Conservation (phyloP, 35 echinoderm and acorn worm genomes). For the Eucidaris tribuloides region DNA sequence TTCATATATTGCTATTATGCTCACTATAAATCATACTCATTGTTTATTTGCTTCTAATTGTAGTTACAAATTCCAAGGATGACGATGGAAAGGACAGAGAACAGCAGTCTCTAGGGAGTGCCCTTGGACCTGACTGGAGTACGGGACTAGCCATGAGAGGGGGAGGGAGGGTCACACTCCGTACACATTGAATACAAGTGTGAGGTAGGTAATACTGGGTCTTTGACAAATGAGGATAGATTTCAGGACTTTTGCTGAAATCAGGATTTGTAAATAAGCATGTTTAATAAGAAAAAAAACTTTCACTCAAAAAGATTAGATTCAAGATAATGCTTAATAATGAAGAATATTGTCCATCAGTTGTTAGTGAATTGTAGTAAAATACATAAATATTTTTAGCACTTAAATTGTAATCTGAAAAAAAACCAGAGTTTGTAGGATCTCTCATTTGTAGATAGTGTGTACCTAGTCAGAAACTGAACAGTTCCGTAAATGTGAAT, state of each 20-base stretch:
- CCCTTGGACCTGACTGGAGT: conserved; percentile 96
- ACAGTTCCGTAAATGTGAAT: too few relatives aligned
- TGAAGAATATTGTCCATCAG: too few relatives aligned
- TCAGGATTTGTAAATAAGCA: not conserved
- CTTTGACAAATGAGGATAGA: not conserved
- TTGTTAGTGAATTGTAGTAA: too few relatives aligned
- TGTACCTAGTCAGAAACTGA: too few relatives aligned
- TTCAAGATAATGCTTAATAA: too few relatives aligned
- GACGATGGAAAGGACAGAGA: not conserved
- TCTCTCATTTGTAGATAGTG: too few relatives aligned
- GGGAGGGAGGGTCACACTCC: conserved; percentile 30
- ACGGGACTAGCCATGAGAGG: conserved; percentile 78
- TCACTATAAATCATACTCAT: too few relatives aligned
- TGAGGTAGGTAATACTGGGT: conserved; percentile 52
- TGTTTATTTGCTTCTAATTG: not conserved
- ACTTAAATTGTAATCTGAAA: too few relatives aligned
- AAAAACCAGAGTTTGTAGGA: too few relatives aligned
- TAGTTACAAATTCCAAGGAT: not conserved
- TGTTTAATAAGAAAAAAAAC: not conserved
- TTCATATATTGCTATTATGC: too few relatives aligned
- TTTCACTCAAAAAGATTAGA: too few relatives aligned
- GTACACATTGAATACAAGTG: conserved; percentile 94
- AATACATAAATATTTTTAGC: too few relatives aligned
- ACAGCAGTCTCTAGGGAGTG: conserved; percentile 52
- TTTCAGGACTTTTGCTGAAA: not conserved